These are phyloP conservation scores for Piscicola geometra DNA, from an alignment of 2,888 invertebrate genomes.

Conservation along the genomic window DNA sequence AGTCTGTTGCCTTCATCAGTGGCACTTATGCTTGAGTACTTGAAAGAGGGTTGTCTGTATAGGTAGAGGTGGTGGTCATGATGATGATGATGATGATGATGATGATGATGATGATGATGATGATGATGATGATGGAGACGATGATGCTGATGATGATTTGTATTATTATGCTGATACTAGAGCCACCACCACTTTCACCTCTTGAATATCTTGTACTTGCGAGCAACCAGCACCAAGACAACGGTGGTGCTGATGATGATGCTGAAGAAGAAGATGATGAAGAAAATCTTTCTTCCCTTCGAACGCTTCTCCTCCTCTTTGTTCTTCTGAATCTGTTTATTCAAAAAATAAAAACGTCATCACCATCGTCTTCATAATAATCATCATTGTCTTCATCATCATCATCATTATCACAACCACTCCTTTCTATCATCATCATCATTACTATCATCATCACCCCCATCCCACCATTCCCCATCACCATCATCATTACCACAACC, in stretches of 20 bases:
- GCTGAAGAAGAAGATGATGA: constrained; percentile 20
- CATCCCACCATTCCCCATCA: background rate
- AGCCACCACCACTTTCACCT: constrained; percentile 28
- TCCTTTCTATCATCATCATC: background rate
- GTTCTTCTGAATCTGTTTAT: background rate
- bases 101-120: no score
- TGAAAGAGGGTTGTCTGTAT: constrained; percentile 12
- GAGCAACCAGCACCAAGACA: constrained; percentile 28
- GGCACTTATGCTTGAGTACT: constrained; percentile 33
- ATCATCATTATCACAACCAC: background rate
- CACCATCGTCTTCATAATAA: background rate
- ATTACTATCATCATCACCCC: no score
- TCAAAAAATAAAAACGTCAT: background rate
- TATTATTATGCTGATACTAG: background rate
- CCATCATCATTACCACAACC: background rate
- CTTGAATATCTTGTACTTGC: constrained; percentile 30
- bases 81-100: background rate
- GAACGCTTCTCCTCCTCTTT: background rate
- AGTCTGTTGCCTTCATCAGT: constrained; percentile 23
- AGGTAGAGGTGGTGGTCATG: background rate
- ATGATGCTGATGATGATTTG: background rate
- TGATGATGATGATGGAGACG: background rate
- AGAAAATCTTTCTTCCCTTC: background rate
- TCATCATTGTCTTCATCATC: background rate
- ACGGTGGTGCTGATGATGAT: constrained; percentile 21